phyloP scores from a whole-genome alignment of 2,797 vertebrate species.

The Remorina albescens region DNA sequence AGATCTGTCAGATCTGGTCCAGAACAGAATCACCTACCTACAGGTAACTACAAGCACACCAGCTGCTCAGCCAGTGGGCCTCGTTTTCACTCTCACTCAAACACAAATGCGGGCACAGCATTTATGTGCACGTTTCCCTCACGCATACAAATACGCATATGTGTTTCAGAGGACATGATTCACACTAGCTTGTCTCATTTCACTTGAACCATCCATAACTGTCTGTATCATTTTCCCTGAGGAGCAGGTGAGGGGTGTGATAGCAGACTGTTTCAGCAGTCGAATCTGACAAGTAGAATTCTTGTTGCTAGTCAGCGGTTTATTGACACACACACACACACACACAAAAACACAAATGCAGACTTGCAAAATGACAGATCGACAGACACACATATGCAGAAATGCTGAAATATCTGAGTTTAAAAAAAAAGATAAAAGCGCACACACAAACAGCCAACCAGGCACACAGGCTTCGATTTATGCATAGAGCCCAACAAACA shows the following conservation, averaged over 20 bases:
- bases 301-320: constrained; percentile 65
- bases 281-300: constrained; percentile 55
- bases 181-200: constrained; percentile 64
- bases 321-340: constrained; percentile 27
- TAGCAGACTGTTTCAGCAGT: constrained; percentile 57
- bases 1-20: constrained; percentile 95
- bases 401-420: constrained; percentile 18
- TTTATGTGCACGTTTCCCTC: constrained; percentile 28
- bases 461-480: constrained; percentile 26
- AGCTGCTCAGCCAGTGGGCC: constrained; percentile 50
- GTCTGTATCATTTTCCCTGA: constrained; percentile 54
- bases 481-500: constrained; percentile 3
- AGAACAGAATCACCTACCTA: constrained; percentile 95
- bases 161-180: constrained; percentile 43
- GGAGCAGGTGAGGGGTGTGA: constrained; percentile 65
- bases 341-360: not conserved
- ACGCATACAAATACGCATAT: constrained; percentile 23
- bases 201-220: constrained; percentile 68
- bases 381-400: constrained; percentile 15
- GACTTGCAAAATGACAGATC: too few relatives aligned
- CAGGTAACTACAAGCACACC: constrained; percentile 86
- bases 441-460: not conserved
- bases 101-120: constrained; percentile 7
- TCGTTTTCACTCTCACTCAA: not conserved
- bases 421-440: constrained; percentile 17